Percentiles rank a stretch among this genome's conserved stretches.
Evolutionary conservation across 2,888 invertebrate genomes (phyloP).

Genomic region (Cerastis leucographa): DNA sequence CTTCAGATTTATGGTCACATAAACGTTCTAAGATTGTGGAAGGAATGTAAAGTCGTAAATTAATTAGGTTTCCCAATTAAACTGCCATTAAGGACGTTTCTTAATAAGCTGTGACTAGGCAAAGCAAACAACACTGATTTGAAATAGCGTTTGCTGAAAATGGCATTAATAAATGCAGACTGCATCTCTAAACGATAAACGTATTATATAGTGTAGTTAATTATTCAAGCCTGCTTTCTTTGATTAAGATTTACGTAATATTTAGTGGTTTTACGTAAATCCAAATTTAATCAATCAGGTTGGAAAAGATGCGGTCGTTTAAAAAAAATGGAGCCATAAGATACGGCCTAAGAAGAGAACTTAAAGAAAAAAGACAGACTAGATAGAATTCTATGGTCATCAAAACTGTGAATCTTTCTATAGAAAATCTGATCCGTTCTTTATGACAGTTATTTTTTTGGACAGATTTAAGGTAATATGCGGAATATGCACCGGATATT

Average conservation of each 20-base stretch:
- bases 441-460: background rate
- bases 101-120: conserved; percentile 10
- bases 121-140: conserved; percentile 6
- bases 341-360: background rate
- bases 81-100: conserved; percentile 15
- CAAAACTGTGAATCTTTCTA: background rate
- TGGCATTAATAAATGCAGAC: background rate
- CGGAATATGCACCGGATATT: conserved; percentile 27
- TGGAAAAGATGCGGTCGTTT: background rate
- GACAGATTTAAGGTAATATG: background rate
- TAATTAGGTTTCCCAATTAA: conserved; percentile 44
- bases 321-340: background rate
- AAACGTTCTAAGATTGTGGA: conserved; percentile 42
- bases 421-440: background rate
- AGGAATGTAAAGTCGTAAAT: conserved; percentile 40
- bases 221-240: no score
- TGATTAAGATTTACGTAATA: background rate
- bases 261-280: background rate
- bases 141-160: background rate
- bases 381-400: background rate
- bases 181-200: background rate
- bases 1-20: conserved; percentile 44
- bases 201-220: background rate
- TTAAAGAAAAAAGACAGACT: background rate
- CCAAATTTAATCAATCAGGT: background rate